These are phyloP conservation scores for Caenorhabditis inopinata DNA, from an alignment of 1,140 invertebrate genomes.

Conservation along the genomic window DNA sequence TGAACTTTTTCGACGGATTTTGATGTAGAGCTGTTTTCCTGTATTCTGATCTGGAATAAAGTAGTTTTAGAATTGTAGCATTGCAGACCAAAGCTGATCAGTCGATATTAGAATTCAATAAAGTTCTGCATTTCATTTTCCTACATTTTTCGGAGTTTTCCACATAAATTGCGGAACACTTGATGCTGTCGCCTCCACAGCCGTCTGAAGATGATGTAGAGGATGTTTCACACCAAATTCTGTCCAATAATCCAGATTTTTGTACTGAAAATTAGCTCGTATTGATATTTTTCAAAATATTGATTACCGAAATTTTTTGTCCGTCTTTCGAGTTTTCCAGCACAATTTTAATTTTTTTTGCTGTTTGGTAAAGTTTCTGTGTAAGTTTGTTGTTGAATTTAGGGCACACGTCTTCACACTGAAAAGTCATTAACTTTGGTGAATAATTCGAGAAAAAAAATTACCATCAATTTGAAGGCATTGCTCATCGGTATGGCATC, in stretches of 20 bases:
- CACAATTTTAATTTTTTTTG: neutral
- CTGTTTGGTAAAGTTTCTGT: neutral
- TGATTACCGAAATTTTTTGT: neutral
- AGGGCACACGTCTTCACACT: neutral
- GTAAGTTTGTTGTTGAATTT: neutral
- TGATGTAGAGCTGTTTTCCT: too few species aligned
- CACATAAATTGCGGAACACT: neutral
- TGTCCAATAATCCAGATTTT: constrained; percentile 9
- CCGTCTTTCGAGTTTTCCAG: neutral
- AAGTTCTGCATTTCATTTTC: too few species aligned
- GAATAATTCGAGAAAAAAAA: neutral
- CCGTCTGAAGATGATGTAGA: constrained; percentile 3
- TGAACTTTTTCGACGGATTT: neutral
- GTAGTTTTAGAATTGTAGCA: too few species aligned
- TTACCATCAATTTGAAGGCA: constrained; percentile 4
- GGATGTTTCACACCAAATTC: neutral
- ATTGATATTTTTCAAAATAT: neutral
- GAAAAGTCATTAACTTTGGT: neutral
- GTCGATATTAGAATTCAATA: too few species aligned
- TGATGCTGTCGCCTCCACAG: neutral
- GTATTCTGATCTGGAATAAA: too few species aligned
- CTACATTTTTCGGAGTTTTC: neutral
- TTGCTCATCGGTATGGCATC: constrained; percentile 1
- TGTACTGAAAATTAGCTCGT: neutral
- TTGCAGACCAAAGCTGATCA: too few species aligned